These are phyloP conservation scores for Gymnothorax javanicus DNA, from an alignment of 2,797 vertebrate genomes.

Conservation along the genomic window DNA sequence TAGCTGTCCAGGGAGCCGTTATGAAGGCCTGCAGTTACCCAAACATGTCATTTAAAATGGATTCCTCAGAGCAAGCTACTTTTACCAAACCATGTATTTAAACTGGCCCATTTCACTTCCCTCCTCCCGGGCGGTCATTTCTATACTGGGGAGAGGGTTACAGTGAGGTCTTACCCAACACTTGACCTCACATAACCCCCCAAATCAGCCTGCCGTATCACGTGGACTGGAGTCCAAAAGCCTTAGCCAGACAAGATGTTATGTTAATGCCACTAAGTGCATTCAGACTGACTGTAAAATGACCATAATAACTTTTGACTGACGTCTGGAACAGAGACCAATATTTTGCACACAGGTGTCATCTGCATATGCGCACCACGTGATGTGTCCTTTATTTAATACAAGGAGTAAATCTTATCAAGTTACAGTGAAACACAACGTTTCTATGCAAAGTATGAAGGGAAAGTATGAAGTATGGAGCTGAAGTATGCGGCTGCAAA, in stretches of 20 bases:
- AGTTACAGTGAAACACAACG: no score
- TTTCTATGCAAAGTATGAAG: no score
- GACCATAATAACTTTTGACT: no score
- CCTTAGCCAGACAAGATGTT: neutral
- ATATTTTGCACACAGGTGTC: no score
- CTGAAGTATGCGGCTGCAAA: neutral
- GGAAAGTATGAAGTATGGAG: no score
- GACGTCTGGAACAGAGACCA: no score
- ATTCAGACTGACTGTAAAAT: no score
- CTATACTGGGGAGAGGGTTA: neutral
- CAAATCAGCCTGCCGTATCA: neutral
- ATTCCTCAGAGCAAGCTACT: neutral
- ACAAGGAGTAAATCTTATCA: no score
- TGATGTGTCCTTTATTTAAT: no score
- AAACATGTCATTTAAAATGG: neutral
- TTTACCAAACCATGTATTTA: conserved; percentile 16
- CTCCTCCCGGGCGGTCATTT: neutral
- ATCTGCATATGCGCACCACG: no score
- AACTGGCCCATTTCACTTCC: neutral
- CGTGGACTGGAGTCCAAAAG: neutral
- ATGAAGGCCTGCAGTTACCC: neutral
- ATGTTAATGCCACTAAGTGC: no score
- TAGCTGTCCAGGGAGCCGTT: neutral
- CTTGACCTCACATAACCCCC: conserved; percentile 18
- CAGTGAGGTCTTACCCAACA: neutral